phyloP scores from a whole-genome alignment of 1,140 invertebrate species.

The Eurytemora carolleeae region DNA sequence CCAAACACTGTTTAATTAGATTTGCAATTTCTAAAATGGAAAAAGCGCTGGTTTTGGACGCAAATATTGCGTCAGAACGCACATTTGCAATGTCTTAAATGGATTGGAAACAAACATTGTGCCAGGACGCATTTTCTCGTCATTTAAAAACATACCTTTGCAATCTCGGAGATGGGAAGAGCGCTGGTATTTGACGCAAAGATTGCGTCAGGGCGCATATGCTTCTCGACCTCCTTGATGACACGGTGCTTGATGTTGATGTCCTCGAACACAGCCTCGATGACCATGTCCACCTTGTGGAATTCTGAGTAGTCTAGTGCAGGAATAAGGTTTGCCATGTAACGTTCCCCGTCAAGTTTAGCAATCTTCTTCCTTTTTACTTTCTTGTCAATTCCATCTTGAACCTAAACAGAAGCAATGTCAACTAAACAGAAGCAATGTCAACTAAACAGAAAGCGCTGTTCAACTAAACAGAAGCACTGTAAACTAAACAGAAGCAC shows the following conservation, averaged over 20 bases:
- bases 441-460: too few relatives aligned
- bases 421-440: too few relatives aligned
- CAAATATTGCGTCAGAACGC: conserved; percentile 76
- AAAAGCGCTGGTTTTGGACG: conserved; percentile 93
- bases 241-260: conserved; percentile 88
- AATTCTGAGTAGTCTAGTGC: conserved; percentile 72
- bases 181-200: conserved; percentile 97
- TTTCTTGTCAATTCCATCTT: conserved; percentile 50
- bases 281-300: conserved; percentile 73
- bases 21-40: conserved; percentile 87
- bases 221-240: conserved; percentile 79
- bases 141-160: conserved; percentile 68
- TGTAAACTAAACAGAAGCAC: too few relatives aligned
- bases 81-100: too few relatives aligned
- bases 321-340: conserved; percentile 51
- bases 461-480: too few relatives aligned
- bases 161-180: conserved; percentile 86
- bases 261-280: conserved; percentile 98
- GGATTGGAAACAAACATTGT: too few relatives aligned
- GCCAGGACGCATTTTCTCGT: too few relatives aligned
- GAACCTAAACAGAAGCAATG: conserved; percentile 21
- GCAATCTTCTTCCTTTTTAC: conserved; percentile 62
- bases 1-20: too few relatives aligned
- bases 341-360: conserved; percentile 55
- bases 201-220: conserved; percentile 69